Evolutionary conservation across 1,140 invertebrate genomes (phyloP), one percentile per base, ranked within the genome.

Genomic region (Hyposmocoma kahamanoa): DNA sequence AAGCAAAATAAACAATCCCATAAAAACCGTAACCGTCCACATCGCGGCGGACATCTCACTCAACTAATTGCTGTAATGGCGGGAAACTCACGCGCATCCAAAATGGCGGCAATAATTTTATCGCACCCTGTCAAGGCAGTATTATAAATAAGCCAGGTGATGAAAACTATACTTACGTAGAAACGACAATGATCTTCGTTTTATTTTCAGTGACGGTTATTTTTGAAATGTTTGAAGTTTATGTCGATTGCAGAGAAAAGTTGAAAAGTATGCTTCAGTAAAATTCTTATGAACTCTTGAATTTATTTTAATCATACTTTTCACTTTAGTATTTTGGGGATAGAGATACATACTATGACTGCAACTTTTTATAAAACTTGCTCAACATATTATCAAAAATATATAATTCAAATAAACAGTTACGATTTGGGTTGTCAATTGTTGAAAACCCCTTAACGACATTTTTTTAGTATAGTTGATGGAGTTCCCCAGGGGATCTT

Each of bases 21-120:
- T 79, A 80, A 80, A 77, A 74, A 66, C 53, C 53, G 47, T 68
- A 68, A 64, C 55, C 77, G 78, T 80, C 74, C 76, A 68, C 62
- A 47, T 61, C 42, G 53, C 32, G 34, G 67, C 76, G 76, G 80
- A 84, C 74, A 80, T 80, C 80, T 84, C 80, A 84, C 74, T 84
- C 80, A 84, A 84, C 80, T 84, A 82, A 84, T 84, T 84, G 74
- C 47, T 72, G 26, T 74, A 78, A 82, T 77, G 63, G 77, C 73
- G 77, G 74, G 73, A 84, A 81, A 72, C 65, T 67, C 67, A 64
- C 70, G 79, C 70, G 79, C 72, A 64, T 62, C 57, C 56, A 64
- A 70, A 73, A 84, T 68, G 65, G 73, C 67, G 24, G 60, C 75
- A 58, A 78, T 80, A 73, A 77, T 78, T 80, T 79, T 67, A 80